Conservation (phyloP, 2,797 vertebrate genomes). For the Poeciliopsis infans region DNA sequence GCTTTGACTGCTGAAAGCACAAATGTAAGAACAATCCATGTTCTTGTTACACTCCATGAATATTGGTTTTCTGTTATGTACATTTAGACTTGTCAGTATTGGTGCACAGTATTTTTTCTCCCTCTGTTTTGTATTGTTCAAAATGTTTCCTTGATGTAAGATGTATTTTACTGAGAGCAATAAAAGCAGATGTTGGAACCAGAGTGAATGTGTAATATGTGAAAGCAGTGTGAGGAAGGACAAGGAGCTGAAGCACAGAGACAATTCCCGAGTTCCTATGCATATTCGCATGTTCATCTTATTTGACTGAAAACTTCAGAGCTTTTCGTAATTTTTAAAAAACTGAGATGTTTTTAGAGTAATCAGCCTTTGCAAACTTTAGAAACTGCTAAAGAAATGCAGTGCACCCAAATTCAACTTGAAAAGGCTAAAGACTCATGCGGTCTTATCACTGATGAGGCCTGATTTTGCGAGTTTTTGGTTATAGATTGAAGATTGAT, state of each 20-base stretch:
- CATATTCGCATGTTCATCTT: background rate
- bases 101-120: constrained; percentile 53
- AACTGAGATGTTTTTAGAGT: background rate
- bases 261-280: background rate
- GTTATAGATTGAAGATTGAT: background rate
- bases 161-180: constrained; percentile 73
- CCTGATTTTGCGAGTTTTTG: background rate
- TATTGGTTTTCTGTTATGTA: constrained; percentile 39
- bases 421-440: background rate
- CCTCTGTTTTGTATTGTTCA: constrained; percentile 67
- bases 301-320: background rate
- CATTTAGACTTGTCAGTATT: constrained; percentile 53
- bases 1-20: constrained; percentile 40
- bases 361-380: background rate
- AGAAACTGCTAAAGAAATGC: background rate
- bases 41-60: constrained; percentile 55
- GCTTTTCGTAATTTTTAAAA: background rate
- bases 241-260: background rate
- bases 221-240: background rate
- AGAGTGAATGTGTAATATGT: background rate
- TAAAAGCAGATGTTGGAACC: constrained; percentile 55
- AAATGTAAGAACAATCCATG: constrained; percentile 53
- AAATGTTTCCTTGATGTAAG: constrained; percentile 61
- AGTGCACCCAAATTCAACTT: background rate
- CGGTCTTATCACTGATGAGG: background rate